Percentiles rank a stretch among this genome's conserved stretches.
Conservation (phyloP, 2,888 invertebrate genomes). For the Pandemis cinnamomeana region DNA sequence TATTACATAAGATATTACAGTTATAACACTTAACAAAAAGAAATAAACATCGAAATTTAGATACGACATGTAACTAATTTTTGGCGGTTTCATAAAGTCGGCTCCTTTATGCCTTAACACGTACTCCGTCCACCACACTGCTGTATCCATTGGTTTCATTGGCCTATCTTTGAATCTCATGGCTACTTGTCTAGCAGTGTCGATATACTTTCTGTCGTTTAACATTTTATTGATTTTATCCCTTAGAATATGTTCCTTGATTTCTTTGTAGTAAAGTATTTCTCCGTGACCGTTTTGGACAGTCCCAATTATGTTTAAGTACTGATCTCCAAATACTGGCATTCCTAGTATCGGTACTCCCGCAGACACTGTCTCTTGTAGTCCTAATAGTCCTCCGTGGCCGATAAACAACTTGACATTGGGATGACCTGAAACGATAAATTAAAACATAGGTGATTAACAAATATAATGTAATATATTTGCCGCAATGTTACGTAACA, state of each 20-base stretch:
- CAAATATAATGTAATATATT: background rate
- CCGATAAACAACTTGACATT: constrained; percentile 74
- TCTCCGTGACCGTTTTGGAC: constrained; percentile 67
- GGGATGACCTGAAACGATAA: constrained; percentile 57
- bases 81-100: constrained; percentile 47
- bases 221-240: constrained; percentile 62
- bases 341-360: constrained; percentile 73
- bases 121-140: constrained; percentile 51
- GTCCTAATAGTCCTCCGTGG: constrained; percentile 72
- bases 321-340: constrained; percentile 75
- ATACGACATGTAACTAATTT: constrained; percentile 69
- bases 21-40: constrained; percentile 58
- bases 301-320: constrained; percentile 64
- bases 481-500: background rate
- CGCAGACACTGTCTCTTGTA: constrained; percentile 69
- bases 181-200: constrained; percentile 44
- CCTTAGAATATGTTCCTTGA: constrained; percentile 63
- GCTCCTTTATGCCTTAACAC: constrained; percentile 50
- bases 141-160: constrained; percentile 46
- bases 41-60: constrained; percentile 77
- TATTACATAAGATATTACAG: constrained; percentile 30
- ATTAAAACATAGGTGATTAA: background rate
- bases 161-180: constrained; percentile 48
- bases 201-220: constrained; percentile 53
- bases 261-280: constrained; percentile 55